phyloP scores from a whole-genome alignment of 1,140 invertebrate species.

The Drosophila tsacasi region DNA sequence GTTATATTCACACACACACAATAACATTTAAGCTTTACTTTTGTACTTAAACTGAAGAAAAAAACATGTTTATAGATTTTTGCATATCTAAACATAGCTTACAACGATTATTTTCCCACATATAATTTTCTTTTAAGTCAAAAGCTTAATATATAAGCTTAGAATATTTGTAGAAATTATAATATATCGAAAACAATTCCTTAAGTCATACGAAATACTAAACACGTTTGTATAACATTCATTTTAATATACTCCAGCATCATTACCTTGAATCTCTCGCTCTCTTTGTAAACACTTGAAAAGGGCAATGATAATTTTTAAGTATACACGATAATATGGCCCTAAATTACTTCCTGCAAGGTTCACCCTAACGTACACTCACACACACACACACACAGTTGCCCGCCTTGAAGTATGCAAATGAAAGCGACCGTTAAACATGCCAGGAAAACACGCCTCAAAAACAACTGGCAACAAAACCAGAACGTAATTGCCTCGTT shows the following conservation, averaged over 20 bases:
- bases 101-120: too few relatives aligned
- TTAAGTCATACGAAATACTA: not conserved
- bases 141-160: not conserved
- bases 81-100: too few relatives aligned
- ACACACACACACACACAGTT: conserved; percentile 5
- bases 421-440: conserved; percentile 73
- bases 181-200: not conserved
- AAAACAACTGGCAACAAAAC: conserved; percentile 57
- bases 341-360: conserved; percentile 1
- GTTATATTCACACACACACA: too few relatives aligned
- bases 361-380: conserved; percentile 6
- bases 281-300: conserved; percentile 1
- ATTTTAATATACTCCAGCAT: not conserved
- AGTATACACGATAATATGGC: conserved; percentile 2
- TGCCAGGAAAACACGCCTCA: conserved; percentile 73
- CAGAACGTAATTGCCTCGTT: conserved; percentile 81
- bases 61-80: too few relatives aligned
- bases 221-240: not conserved
- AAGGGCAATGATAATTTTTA: conserved; percentile 8
- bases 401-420: conserved; percentile 44
- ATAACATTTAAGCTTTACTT: not conserved
- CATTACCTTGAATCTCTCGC: not conserved
- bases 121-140: too few relatives aligned
- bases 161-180: not conserved
- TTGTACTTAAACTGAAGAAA: not conserved